These are phyloP conservation scores for Tachystola acroxantha DNA, from an alignment of 2,888 invertebrate genomes.

Conservation along the genomic window DNA sequence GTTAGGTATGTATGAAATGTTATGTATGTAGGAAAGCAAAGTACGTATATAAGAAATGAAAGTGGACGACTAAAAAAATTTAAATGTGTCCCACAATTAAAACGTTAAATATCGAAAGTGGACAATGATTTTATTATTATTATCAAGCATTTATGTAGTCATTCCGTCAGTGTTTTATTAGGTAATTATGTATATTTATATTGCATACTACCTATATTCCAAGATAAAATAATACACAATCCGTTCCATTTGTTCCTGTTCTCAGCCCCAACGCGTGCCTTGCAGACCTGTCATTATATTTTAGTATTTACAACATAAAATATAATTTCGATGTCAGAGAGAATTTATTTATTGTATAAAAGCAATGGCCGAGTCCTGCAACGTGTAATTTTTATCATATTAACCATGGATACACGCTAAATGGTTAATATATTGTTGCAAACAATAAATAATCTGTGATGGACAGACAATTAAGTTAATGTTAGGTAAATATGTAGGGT, in stretches of 20 bases:
- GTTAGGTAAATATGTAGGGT: slow-evolving; percentile 6
- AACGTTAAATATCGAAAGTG: no score
- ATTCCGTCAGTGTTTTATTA: no score
- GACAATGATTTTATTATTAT: no score
- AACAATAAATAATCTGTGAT: slow-evolving; percentile 13
- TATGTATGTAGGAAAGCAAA: no score
- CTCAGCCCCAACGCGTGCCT: slow-evolving; percentile 8
- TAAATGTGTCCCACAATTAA: no score
- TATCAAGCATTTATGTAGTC: no score
- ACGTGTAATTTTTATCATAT: slow-evolving; percentile 49
- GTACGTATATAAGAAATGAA: no score
- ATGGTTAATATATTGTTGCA: slow-evolving; percentile 35
- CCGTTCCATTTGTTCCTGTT: background rate
- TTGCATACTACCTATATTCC: no score
- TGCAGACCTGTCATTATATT: slow-evolving; percentile 41
- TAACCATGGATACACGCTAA: slow-evolving; percentile 35
- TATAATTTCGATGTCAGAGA: slow-evolving; percentile 48
- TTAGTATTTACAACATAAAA: slow-evolving; percentile 59
- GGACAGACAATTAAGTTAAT: slow-evolving; percentile 11
- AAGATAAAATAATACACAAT: no score
- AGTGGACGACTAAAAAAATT: no score
- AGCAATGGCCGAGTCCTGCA: slow-evolving; percentile 24
- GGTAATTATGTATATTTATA: no score
- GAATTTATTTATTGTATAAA: slow-evolving; percentile 47
- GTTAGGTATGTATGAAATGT: no score